Conservation (phyloP, 35 echinoderm and acorn worm species). For the Chiridota heheva region DNA sequence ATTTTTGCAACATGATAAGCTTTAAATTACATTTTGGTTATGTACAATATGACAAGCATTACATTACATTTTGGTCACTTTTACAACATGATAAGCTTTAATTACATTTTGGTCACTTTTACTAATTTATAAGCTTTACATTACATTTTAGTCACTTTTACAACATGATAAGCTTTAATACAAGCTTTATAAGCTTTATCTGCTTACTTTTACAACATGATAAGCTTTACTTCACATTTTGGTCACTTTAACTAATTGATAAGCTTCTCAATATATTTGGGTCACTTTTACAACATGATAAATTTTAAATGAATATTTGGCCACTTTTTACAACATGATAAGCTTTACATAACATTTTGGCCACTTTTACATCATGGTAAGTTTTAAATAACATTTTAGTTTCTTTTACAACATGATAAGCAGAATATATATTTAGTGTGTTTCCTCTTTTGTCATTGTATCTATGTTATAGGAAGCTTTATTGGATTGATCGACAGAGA, state of each 20-base stretch:
- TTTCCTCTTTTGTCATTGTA: background rate
- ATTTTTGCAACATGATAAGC: too few species aligned
- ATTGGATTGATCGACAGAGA: conserved; percentile 60
- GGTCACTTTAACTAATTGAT: too few species aligned
- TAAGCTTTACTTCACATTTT: background rate
- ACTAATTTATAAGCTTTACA: too few species aligned
- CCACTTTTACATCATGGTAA: background rate
- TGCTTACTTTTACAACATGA: background rate
- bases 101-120: background rate
- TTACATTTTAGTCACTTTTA: too few species aligned
- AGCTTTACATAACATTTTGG: background rate
- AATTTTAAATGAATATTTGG: background rate
- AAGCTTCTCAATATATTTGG: too few species aligned
- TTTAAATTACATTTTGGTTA: too few species aligned
- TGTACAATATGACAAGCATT: background rate
- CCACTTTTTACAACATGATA: background rate
- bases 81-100: background rate
- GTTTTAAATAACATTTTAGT: background rate
- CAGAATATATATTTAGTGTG: background rate
- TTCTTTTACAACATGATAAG: background rate
- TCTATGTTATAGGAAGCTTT: conserved; percentile 69
- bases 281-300: background rate
- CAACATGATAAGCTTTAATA: too few species aligned
- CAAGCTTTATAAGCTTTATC: too few species aligned
- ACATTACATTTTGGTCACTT: background rate